phyloP scores from a whole-genome alignment of 1,140 invertebrate species.

The Ditylenchus dipsaci region DNA sequence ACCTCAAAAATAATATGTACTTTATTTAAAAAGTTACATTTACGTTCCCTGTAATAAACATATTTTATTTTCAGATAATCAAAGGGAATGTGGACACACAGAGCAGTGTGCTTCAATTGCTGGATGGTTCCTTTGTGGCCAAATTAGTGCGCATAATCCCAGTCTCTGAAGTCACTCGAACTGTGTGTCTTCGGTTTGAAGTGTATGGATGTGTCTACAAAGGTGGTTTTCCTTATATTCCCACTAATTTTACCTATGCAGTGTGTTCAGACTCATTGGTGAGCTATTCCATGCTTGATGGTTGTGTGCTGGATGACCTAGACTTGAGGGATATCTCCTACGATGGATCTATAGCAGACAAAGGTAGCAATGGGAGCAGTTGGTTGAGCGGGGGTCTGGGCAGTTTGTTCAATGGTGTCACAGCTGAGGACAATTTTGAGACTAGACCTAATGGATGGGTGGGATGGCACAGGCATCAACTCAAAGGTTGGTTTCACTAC shows the following conservation, averaged over 20 bases:
- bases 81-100: slow-evolving; percentile 77
- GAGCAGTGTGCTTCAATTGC: slow-evolving; percentile 70
- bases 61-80: slow-evolving; percentile 69
- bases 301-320: slow-evolving; percentile 68
- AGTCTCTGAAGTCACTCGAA: slow-evolving; percentile 74
- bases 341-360: slow-evolving; percentile 68
- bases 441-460: slow-evolving; percentile 68
- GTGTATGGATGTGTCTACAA: slow-evolving; percentile 62
- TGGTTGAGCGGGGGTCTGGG: slow-evolving; percentile 74
- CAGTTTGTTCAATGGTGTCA: slow-evolving; percentile 78
- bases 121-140: slow-evolving; percentile 74
- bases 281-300: slow-evolving; percentile 77
- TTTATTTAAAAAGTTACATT: too few species aligned
- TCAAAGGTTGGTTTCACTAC: not conserved
- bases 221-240: slow-evolving; percentile 60
- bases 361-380: slow-evolving; percentile 59
- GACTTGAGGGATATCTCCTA: slow-evolving; percentile 85
- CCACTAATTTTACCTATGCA: not conserved
- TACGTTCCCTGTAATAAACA: too few species aligned
- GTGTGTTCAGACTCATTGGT: slow-evolving; percentile 69
- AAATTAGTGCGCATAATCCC: slow-evolving; percentile 75
- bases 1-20: too few species aligned
- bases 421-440: slow-evolving; percentile 74
- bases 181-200: slow-evolving; percentile 80
- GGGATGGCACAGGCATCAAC: slow-evolving; percentile 67